Evolutionary conservation across 2,797 vertebrate species (phyloP).

Genomic region (Tachyglossus aculeatus): DNA sequence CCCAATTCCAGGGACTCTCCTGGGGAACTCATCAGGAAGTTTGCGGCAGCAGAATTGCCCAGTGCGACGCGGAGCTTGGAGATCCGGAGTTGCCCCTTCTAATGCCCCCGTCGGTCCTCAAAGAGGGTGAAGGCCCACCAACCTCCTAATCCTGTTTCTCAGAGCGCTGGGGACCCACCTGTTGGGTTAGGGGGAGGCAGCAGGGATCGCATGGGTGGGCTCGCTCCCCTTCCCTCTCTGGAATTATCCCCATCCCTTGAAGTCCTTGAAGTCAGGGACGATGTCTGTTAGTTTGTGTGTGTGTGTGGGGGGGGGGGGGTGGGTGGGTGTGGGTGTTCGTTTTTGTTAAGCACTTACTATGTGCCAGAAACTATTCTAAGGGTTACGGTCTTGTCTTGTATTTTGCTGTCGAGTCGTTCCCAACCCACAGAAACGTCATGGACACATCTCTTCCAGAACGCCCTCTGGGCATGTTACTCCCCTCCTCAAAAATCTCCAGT

Average conservation of each 20-base stretch:
- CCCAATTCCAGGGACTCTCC: slow-evolving; percentile 83
- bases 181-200: background rate
- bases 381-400: no score
- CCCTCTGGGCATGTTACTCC: no score
- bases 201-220: background rate
- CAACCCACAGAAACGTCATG: no score
- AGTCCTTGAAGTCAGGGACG: background rate
- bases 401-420: no score
- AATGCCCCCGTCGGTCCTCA: no score
- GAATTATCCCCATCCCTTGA: background rate
- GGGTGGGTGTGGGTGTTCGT: background rate
- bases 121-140: no score
- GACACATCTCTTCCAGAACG: no score
- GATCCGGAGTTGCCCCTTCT: background rate
- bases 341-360: no score
- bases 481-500: no score
- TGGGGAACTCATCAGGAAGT: slow-evolving; percentile 81
- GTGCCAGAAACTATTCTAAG: no score
- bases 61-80: background rate
- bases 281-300: background rate
- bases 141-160: no score
- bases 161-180: rapidly evolving
- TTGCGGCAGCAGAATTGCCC: slow-evolving; percentile 26
- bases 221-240: background rate
- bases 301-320: no score